Evolutionary conservation across 2,888 invertebrate species (phyloP), one percentile per base, ranked within the genome.

Genomic region (Chrysopilus asiliformis): DNA sequence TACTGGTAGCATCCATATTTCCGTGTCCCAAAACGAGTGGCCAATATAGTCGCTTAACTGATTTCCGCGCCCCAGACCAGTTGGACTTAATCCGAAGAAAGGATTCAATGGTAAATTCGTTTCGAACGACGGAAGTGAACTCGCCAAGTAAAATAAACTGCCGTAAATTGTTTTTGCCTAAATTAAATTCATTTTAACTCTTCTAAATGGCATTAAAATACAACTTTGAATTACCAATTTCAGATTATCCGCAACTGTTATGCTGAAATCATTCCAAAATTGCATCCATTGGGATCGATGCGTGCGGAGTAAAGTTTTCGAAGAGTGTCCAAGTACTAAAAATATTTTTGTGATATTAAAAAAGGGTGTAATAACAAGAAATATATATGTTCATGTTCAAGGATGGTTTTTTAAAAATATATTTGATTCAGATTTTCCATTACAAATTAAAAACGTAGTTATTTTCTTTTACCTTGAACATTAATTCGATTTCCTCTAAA

Each of bases 11-110:
- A 74, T 74, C 74, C 74, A 74, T 29, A 69, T 70, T 53, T 74
- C 74, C 0, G 73, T 72, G 44, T 74, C 74, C 74, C 74, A 74
- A 51, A 74, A 72, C 45, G 68, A 72, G 48, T 74, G 74, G 10
- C 74, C 74, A 65, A 62, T 41, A 40, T 64, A 65, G 40, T 64
- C 65, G 1, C 48, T 47, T 6, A 56, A 45, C 36, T 56, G 48
- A 18, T 45, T 47, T 9, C 70, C 69, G 38, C 70, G 64, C 0
- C 71, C 71, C 9, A 74, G 50, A 0, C 74, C 72, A 0, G 69
- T 68, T 1, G 74, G 74, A 47, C 73, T 73, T 5, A 73, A 57
- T 0, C 74, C 74, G 35, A 54, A 72, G 50, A 60, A 74, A 1
- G 57, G 52, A 14, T 58, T 64, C 2, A 59, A 55, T 0, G 60